Base-by-base conservation (phyloP, 2,113 vertebrate species). In the Arvicanthis niloticus region DNA sequence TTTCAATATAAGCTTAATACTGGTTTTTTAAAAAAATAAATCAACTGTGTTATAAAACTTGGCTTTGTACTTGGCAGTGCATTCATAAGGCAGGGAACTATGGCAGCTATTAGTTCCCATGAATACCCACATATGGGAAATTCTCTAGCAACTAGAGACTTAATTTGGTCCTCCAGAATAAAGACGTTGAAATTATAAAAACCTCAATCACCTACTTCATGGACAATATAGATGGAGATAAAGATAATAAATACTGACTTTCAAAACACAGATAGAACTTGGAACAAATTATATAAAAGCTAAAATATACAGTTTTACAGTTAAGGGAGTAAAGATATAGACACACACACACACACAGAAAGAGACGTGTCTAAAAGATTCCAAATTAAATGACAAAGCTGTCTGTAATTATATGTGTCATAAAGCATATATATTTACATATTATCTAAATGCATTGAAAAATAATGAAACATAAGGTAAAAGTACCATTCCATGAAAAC, bases 401-500 rank as follows among this genome's bases (percentile, higher is more conserved):
- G 65, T 60, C 51, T 45, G 21, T 48, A 62, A 10, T 51, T 88
- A 21, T 65, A 21, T 85, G 13, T 87, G 68, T 77, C 19, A 48
- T 87, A 88, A 88, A 85, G 13, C 58, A 82, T 89, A 82, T 84
- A 84, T 73, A 88, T 90, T 60, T 76, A 91, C 37, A 53, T 73
- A 29, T 62, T 72, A 89, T 42, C 65, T 77, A 96, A 75, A 77
- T 58, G 72, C n/a, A 65, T 85, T 82, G 85, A 68, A 80, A 97
- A 96, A 40, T 94, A 34, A 19, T 76, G 13, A 85, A 78, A 68
- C 53, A 48, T 76, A 84, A 94, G 45, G 22, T 67, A 89, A 93
- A 97, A 95, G 40, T 58, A 72, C 13, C 92, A 76, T 88, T 91
- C 56, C 29, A 21, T 88, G 42, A 93, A 93, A 94, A 65, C 15